Evolutionary conservation across 1,140 invertebrate genomes (phyloP).

Genomic region (Eciton burchellii): DNA sequence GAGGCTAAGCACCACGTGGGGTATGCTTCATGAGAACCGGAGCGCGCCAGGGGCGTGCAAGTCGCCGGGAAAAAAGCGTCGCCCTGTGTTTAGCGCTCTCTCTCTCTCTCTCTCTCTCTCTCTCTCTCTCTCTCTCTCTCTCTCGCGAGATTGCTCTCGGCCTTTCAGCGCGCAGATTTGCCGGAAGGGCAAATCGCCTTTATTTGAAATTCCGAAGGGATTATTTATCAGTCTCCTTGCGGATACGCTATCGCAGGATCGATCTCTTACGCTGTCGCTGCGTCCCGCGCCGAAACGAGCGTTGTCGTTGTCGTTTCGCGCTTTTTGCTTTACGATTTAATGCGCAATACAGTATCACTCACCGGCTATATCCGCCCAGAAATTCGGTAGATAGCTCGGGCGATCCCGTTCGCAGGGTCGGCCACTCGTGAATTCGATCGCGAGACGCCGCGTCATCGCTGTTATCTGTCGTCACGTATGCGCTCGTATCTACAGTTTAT

Average conservation of each 20-base stretch:
- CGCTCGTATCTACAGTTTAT: constrained; percentile 70
- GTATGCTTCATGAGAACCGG: constrained; percentile 79
- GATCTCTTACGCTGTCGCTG: neutral
- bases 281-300: too few species aligned
- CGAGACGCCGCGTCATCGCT: constrained; percentile 20
- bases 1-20: constrained; percentile 77
- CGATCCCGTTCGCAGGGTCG: constrained; percentile 28
- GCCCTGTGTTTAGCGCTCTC: too few species aligned
- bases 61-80: constrained; percentile 30
- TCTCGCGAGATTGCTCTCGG: neutral
- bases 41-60: constrained; percentile 74
- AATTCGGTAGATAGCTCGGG: constrained; percentile 24
- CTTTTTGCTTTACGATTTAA: neutral
- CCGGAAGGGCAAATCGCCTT: too few species aligned
- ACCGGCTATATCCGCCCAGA: constrained; percentile 31
- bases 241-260: neutral
- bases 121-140: too few species aligned
- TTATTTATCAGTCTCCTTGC: too few species aligned
- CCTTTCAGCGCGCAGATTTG: too few species aligned
- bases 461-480: constrained; percentile 61
- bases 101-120: too few species aligned
- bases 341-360: constrained; percentile 34
- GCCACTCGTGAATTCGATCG: constrained; percentile 47
- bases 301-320: too few species aligned
- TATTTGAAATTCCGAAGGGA: too few species aligned